Evolutionary conservation across 1,140 invertebrate species (phyloP), one percentile per base, ranked within the genome.

Genomic region (Drosophila mojavensis): DNA sequence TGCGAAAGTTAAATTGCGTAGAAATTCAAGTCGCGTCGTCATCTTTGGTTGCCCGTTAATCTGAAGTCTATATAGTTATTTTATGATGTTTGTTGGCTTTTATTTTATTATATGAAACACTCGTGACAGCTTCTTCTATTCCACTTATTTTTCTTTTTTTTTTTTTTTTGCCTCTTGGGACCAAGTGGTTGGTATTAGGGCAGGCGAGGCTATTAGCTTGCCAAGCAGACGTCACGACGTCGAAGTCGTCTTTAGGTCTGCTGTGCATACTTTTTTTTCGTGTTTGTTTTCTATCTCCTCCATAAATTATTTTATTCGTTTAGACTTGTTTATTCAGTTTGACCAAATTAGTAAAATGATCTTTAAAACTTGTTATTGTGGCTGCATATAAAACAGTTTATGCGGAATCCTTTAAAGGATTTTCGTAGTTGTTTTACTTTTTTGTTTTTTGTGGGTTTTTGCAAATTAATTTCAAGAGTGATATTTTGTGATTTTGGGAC

Each of bases 1-100:
- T 71, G 84, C 65, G 78, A 81, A 85, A 80, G 84, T 88, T 83
- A 88, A 89, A 89, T 89, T 88, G 84, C 74, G 80, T 88, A 83
- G 84, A 88, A 89, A 88, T 88, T 88, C 84, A 75, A 78, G 84
- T 72, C 77, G 80, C 84, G 77, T 88, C 72, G 36, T 70, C 66
- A 53, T 70, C 65, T 70, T 50, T 45, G 50, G 60, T 64, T 55
- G 15, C 28, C 53, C 60, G 45, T 69, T 72, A 61, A 62, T 64
- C 64, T 68, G 41, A 58, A 62, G 67, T 72, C 77, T 61, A 68
- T 89, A 77, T 89, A 78, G 75, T 80, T 89, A 78, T 88, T 88
- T 89, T 88, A 88, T 89, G 85, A 81, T 89, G 67, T 80, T 80
- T 86, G 76, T 89, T 89, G 76, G 33, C 72, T 79, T 82, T 79